Base-by-base conservation (phyloP, 2,888 invertebrate species). In the Noctuana brunneofusca region DNA sequence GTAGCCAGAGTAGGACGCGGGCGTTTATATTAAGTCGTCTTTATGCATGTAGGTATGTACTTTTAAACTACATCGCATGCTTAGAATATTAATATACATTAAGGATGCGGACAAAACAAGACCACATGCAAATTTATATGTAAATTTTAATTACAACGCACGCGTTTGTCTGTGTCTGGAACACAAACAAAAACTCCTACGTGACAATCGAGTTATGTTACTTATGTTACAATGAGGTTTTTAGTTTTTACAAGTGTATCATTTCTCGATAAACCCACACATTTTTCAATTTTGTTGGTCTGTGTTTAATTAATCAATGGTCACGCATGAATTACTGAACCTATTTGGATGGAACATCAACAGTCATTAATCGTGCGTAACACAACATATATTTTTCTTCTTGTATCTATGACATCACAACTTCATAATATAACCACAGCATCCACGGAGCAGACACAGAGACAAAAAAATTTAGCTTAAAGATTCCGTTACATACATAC, bases 181-280 rank as follows among this genome's bases (percentile, higher is more conserved):
- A 54, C 32, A 46, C 43, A 46, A 22, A 66, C 65, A 67, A 68
- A n/a, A 69, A 71, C 66, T 68, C 71, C 65, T 60, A 60, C 63
- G 41, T 52, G 58, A 50, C n/a, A n/a, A n/a, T n/a, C n/a, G n/a
- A n/a, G n/a, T 55, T 54, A n/a, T 1, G 6, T 6, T 0, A 8
- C 9, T 9, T 20, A 14, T 32, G 18, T 46, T 18, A 46, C 41
- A 16, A 8, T 41, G 14, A 4, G 8, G 3, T 16, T 41, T n/a
- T 41, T 5, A n/a, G 27, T 5, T 3, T 27, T 27, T 27, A 3
- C 8, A 5, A 8, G 8, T 27, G n/a, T n/a, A n/a, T n/a, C n/a
- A n/a, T n/a, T n/a, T n/a, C n/a, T n/a, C n/a, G n/a, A n/a, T n/a
- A n/a, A n/a, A n/a, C n/a, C n/a, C n/a, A n/a, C n/a, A n/a, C n/a